These are phyloP conservation scores for Ctenochaetus hawaiiensis DNA, from an alignment of 2,797 vertebrate genomes.

Conservation along the genomic window DNA sequence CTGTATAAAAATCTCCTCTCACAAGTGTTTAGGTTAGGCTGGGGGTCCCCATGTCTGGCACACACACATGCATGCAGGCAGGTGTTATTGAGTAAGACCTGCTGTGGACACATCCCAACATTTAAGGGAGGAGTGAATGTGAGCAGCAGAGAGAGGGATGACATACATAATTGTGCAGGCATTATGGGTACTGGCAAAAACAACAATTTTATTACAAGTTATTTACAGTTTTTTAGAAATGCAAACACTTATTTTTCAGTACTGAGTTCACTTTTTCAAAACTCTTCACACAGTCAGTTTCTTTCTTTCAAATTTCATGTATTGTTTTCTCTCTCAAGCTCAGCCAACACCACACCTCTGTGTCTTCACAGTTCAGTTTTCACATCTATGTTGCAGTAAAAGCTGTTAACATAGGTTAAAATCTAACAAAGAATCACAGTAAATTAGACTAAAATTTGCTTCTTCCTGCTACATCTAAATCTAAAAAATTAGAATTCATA, in stretches of 20 bases:
- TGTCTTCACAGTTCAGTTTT: background rate
- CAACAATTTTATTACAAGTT: conserved; percentile 47
- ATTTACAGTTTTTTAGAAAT: background rate
- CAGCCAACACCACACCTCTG: background rate
- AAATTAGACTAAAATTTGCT: background rate
- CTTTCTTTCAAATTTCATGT: background rate
- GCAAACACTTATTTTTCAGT: background rate
- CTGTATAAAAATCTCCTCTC: conserved; percentile 77
- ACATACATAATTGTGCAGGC: conserved; percentile 54
- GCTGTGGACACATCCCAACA: conserved; percentile 50
- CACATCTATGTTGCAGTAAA: background rate
- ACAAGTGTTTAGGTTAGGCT: conserved; percentile 77
- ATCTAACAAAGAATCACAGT: background rate
- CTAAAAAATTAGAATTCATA: too few relatives aligned
- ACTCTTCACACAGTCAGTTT: background rate
- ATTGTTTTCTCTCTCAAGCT: conserved; percentile 2
- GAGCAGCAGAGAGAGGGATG: conserved; percentile 36
- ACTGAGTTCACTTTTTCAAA: background rate
- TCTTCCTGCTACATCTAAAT: too few relatives aligned
- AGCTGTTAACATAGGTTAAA: background rate
- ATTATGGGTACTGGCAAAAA: conserved; percentile 13
- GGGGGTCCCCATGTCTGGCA: conserved; percentile 40
- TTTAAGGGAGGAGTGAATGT: conserved; percentile 38
- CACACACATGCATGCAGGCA: conserved; percentile 45
- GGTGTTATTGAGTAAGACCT: conserved; percentile 71